These are phyloP conservation scores for Catharus fuscescens DNA, from an alignment of 2,113 vertebrate genomes.

Conservation along the genomic window DNA sequence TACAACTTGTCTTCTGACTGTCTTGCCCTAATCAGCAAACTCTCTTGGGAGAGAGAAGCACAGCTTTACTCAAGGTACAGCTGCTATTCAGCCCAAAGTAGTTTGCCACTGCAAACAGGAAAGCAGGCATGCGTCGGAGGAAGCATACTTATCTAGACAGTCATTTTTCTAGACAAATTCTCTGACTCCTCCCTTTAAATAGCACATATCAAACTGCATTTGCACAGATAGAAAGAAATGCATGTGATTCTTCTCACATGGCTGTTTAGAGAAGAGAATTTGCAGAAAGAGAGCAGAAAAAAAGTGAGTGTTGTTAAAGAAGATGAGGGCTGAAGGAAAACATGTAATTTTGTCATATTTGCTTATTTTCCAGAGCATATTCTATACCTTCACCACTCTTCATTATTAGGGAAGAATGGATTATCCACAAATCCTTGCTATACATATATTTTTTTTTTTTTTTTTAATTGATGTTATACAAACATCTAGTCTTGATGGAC, in stretches of 20 bases:
- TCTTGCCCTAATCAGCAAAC: not conserved
- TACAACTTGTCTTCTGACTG: not conserved
- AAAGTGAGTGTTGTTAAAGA: not conserved
- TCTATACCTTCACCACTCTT: not conserved
- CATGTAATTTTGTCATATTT: not conserved
- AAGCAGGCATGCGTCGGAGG: accelerated
- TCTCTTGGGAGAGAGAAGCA: not conserved
- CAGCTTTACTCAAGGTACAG: not conserved
- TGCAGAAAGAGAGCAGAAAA: not conserved
- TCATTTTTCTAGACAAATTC: not conserved
- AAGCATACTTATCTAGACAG: not conserved
- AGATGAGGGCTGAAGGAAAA: not conserved
- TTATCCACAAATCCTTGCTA: not conserved
- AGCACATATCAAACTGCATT: not conserved
- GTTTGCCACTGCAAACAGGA: not conserved
- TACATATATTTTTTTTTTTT: no score
- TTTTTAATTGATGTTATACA: not conserved
- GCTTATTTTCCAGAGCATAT: not conserved
- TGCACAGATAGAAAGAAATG: not conserved
- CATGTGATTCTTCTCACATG: not conserved
- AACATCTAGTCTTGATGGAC: not conserved
- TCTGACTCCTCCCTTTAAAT: not conserved
- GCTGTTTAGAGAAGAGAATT: not conserved
- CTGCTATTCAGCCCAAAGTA: not conserved
- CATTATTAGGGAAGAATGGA: not conserved